Conservation (phyloP, 2,797 vertebrate genomes). For the Bradypodion pumilum region DNA sequence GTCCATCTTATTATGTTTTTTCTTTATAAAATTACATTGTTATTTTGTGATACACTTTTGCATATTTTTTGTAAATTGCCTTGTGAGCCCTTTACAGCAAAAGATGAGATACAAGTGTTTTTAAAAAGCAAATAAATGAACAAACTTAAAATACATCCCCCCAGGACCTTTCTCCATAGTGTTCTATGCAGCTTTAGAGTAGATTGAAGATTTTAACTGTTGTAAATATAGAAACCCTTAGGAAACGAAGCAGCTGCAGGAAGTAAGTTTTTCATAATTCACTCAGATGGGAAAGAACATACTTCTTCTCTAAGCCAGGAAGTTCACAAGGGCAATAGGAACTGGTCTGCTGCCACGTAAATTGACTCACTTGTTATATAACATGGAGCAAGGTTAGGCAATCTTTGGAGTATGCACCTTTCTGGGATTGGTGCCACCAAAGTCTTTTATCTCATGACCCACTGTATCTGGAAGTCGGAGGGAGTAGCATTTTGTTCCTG, state of each 20-base stretch:
- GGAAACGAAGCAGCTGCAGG: slow-evolving; percentile 3
- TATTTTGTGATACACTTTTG: background rate
- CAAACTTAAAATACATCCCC: background rate
- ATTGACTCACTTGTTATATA: slow-evolving; percentile 41
- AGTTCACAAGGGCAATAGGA: slow-evolving; percentile 22
- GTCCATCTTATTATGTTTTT: too few relatives aligned
- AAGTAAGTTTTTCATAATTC: slow-evolving; percentile 22
- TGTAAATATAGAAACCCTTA: background rate
- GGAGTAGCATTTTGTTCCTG: slow-evolving; percentile 27
- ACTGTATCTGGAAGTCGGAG: slow-evolving; percentile 51
- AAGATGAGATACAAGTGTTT: background rate
- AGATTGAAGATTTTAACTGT: background rate
- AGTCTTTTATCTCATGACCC: slow-evolving; percentile 34
- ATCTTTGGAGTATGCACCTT: slow-evolving; percentile 47
- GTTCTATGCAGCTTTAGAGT: background rate
- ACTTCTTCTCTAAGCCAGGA: background rate
- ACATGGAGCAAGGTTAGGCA: slow-evolving; percentile 31
- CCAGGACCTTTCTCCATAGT: background rate
- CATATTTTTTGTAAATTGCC: background rate
- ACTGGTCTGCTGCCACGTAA: background rate
- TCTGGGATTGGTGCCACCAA: slow-evolving; percentile 51
- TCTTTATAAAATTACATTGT: background rate
- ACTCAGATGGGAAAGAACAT: slow-evolving; percentile 12
- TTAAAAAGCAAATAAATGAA: background rate
- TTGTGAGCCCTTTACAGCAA: background rate